phyloP scores from a whole-genome alignment of 2,888 invertebrate species.

The Ceraclea dissimilis region DNA sequence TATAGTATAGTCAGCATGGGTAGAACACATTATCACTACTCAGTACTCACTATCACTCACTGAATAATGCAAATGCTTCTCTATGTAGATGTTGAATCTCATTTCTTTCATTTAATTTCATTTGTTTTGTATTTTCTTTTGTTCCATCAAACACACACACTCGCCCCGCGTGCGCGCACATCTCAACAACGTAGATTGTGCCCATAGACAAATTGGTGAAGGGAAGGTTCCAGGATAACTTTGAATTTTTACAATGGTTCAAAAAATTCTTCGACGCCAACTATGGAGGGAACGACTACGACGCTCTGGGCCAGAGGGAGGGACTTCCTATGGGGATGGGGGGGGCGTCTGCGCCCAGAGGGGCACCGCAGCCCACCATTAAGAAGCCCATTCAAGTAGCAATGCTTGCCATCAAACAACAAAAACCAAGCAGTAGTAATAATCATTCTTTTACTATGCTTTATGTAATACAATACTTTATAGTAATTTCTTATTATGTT shows the following conservation, averaged over 20 bases:
- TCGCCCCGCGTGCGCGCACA: slow-evolving; percentile 29
- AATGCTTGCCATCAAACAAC: slow-evolving; percentile 47
- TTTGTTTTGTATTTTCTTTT: slow-evolving; percentile 27
- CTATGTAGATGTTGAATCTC: slow-evolving; percentile 9
- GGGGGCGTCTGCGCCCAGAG: slow-evolving; percentile 51
- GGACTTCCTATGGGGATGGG: slow-evolving; percentile 81
- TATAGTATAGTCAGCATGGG: slow-evolving; percentile 16
- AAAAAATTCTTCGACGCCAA: slow-evolving; percentile 99
- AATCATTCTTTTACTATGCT: slow-evolving; percentile 6
- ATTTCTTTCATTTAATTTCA: slow-evolving; percentile 1
- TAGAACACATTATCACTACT: slow-evolving; percentile 10
- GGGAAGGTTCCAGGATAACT: slow-evolving; percentile 99
- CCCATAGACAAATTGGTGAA: slow-evolving; percentile 93
- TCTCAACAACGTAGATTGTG: slow-evolving; percentile 61
- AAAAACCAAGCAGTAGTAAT: slow-evolving; percentile 53
- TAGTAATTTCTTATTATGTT: neutral
- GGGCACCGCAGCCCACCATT: slow-evolving; percentile 41
- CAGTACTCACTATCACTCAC: slow-evolving; percentile 6
- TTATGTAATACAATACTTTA: slow-evolving; percentile 1
- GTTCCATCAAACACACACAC: slow-evolving; percentile 26
- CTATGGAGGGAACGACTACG: slow-evolving; percentile 91
- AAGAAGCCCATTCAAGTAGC: slow-evolving; percentile 42
- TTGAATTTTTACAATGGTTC: slow-evolving; percentile 99
- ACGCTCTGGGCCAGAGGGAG: slow-evolving; percentile 78
- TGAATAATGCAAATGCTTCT: slow-evolving; percentile 8